Conservation (phyloP, 2,113 vertebrate species). For the Neolamprologus modestus region DNA sequence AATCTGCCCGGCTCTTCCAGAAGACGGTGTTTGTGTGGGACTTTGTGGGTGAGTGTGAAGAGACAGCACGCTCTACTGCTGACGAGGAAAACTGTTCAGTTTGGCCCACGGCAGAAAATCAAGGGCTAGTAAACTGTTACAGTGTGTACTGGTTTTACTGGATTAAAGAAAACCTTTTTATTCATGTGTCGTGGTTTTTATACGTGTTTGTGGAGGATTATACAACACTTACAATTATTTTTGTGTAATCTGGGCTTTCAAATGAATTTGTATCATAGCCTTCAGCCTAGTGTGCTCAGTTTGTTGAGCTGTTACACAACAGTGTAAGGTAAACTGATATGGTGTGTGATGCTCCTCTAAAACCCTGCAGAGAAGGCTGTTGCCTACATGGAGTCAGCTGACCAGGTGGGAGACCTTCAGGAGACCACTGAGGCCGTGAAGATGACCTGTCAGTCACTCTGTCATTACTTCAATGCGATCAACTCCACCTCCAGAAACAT, state of each 20-base stretch:
- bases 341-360: not conserved
- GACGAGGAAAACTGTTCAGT: not conserved
- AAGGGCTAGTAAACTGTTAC: not conserved
- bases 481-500: slow-evolving; percentile 84
- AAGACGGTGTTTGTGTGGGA: slow-evolving; percentile 95
- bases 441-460: slow-evolving; percentile 77
- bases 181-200: not conserved
- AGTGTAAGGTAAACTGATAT: not conserved
- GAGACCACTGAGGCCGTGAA: slow-evolving; percentile 73
- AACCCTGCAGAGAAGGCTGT: slow-evolving; percentile 46
- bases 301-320: not conserved
- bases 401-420: slow-evolving; percentile 69
- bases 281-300: not conserved
- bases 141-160: not conserved
- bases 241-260: not conserved
- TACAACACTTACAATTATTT: not conserved
- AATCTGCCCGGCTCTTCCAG: slow-evolving; percentile 87
- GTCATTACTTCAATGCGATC: slow-evolving; percentile 83
- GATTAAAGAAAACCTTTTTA: not conserved
- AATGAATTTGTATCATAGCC: not conserved
- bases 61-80: not conserved
- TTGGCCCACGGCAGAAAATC: not conserved
- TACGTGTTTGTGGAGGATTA: not conserved
- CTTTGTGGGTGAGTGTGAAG: slow-evolving; percentile 81
- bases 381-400: slow-evolving; percentile 29